phyloP scores from a whole-genome alignment of 2,888 invertebrate species.

The Drosophila percnosoma region DNA sequence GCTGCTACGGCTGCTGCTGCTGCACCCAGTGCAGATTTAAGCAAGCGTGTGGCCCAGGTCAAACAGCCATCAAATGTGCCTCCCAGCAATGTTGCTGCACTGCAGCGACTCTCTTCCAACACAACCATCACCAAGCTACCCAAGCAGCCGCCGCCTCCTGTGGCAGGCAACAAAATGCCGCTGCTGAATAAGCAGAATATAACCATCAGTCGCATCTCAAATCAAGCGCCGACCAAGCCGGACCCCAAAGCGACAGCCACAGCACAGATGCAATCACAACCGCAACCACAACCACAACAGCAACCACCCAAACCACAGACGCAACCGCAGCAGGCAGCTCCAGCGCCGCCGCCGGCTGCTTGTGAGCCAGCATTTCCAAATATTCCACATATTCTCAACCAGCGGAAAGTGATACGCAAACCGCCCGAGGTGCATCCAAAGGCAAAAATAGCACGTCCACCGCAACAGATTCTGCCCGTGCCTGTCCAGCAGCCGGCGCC shows the following conservation, averaged over 20 bases:
- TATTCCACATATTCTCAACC: slow-evolving; percentile 34
- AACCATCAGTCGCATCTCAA: slow-evolving; percentile 81
- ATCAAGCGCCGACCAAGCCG: slow-evolving; percentile 47
- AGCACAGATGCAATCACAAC: slow-evolving; percentile 54
- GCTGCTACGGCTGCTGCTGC: not conserved
- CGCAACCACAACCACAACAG: slow-evolving; percentile 27
- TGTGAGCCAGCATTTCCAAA: slow-evolving; percentile 13
- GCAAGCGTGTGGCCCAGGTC: slow-evolving; percentile 26
- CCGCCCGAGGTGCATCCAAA: slow-evolving; percentile 36
- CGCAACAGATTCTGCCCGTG: slow-evolving; percentile 60
- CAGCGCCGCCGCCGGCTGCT: not conserved
- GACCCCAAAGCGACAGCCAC: slow-evolving; percentile 57
- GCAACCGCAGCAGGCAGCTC: slow-evolving; percentile 36
- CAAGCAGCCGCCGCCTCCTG: slow-evolving; percentile 34
- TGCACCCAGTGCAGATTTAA: slow-evolving; percentile 12
- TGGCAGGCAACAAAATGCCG: slow-evolving; percentile 62
- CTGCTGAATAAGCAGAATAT: slow-evolving; percentile 82
- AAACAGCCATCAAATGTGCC: slow-evolving; percentile 34
- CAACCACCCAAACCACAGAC: slow-evolving; percentile 48
- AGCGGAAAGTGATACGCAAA: slow-evolving; percentile 56
- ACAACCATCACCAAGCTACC: slow-evolving; percentile 71
- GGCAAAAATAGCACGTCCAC: slow-evolving; percentile 39
- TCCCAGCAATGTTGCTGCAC: slow-evolving; percentile 48
- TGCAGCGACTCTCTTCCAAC: slow-evolving; percentile 79
- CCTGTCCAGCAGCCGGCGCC: slow-evolving; percentile 23